A percentile compares a stretch with the other conserved stretches of the same genome.
Conservation (phyloP, 2,888 invertebrate species). For the Odontocolon sp. region DNA sequence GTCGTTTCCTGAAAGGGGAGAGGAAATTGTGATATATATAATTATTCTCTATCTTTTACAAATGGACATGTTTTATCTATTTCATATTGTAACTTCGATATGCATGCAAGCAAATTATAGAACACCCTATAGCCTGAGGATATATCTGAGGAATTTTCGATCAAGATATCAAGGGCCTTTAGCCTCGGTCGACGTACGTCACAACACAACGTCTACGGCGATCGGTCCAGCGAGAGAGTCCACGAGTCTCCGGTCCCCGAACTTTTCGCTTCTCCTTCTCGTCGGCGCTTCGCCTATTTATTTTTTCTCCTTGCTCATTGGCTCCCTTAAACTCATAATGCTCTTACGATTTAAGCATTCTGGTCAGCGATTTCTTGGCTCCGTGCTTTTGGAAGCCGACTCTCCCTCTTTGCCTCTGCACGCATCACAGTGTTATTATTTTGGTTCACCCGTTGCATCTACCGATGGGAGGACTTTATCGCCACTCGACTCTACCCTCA, state of each 20-base stretch:
- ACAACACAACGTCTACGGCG: slow-evolving; percentile 36
- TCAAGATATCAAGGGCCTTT: slow-evolving; percentile 32
- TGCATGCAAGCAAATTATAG: background rate
- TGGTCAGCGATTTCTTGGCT: slow-evolving; percentile 47
- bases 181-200: slow-evolving; percentile 16
- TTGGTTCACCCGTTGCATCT: slow-evolving; percentile 33
- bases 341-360: slow-evolving; percentile 68
- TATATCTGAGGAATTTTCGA: slow-evolving; percentile 18
- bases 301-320: slow-evolving; percentile 42
- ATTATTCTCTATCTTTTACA: no score
- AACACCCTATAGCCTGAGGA: background rate
- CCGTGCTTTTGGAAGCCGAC: background rate
- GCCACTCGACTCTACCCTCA: slow-evolving; percentile 34
- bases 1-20: no score
- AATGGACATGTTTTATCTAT: no score
- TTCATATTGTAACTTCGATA: no score
- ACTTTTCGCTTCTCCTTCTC: background rate
- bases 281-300: slow-evolving; percentile 51
- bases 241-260: background rate
- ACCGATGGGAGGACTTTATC: slow-evolving; percentile 44
- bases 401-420: slow-evolving; percentile 58
- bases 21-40: no score
- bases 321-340: slow-evolving; percentile 65
- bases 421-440: slow-evolving; percentile 54
- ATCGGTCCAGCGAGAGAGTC: slow-evolving; percentile 14